Evolutionary conservation across 2,113 vertebrate species (phyloP).

Genomic region (Ammodytes marinus): DNA sequence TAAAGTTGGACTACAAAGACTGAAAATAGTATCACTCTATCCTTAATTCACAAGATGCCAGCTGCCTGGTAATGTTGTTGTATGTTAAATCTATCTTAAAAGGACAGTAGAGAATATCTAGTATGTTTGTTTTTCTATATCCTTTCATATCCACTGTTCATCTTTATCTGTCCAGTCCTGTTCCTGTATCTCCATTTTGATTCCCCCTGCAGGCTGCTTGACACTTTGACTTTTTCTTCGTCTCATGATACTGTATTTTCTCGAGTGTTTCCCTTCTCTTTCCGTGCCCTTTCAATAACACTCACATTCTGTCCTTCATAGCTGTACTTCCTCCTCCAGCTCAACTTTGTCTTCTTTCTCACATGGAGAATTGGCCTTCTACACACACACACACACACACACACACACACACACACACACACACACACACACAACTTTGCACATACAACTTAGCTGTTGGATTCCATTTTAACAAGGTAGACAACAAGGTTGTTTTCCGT

Average conservation of each 20-base stretch:
- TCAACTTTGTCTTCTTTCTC: constrained; percentile 8
- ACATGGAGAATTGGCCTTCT: not conserved
- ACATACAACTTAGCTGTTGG: constrained; percentile 24
- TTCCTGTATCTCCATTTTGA: not conserved
- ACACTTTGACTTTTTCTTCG: constrained; percentile 7
- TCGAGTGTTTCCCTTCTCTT: not conserved
- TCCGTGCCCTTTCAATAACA: constrained; percentile 3
- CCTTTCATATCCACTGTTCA: not conserved
- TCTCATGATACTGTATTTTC: not conserved
- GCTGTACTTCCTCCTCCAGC: not conserved
- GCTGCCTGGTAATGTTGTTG: not conserved
- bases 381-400: not conserved
- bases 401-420: constrained; percentile 1
- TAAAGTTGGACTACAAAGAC: not conserved
- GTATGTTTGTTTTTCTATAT: not conserved
- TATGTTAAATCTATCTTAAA: not conserved
- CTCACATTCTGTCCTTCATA: not conserved
- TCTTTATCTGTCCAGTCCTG: not conserved
- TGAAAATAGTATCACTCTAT: not conserved
- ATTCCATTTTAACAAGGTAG: constrained; percentile 51
- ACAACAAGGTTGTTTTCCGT: constrained; percentile 34
- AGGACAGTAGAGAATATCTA: not conserved
- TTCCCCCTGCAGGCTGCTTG: constrained; percentile 13
- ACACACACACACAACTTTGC: constrained; percentile 4
- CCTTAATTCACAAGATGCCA: no score